A percentile compares a stretch with the other conserved stretches of the same genome.
These are phyloP conservation scores for Clitarchus hookeri DNA, from an alignment of 2,888 invertebrate genomes.

Conservation along the genomic window DNA sequence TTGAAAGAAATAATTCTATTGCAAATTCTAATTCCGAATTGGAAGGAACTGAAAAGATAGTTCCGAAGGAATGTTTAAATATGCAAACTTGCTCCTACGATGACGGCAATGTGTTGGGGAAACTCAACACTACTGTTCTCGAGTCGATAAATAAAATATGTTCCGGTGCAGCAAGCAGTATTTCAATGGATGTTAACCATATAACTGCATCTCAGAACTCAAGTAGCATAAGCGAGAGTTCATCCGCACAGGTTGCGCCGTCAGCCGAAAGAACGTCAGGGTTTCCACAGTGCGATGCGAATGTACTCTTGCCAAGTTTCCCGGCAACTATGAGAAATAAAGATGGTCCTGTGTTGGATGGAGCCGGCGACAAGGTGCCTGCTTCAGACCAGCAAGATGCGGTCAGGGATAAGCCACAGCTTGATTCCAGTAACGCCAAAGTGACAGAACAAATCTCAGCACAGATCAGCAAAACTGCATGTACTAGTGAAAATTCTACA, in stretches of 20 bases:
- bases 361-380: background rate
- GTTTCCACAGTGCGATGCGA: background rate
- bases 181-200: background rate
- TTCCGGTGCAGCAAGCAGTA: background rate
- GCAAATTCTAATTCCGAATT: background rate
- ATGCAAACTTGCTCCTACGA: background rate
- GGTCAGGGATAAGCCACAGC: background rate
- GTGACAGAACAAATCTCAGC: conserved; percentile 34
- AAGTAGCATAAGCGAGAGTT: background rate
- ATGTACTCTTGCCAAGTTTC: background rate
- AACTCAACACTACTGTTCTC: too few species aligned
- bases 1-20: background rate
- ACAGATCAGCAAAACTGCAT: background rate
- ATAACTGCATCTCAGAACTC: background rate
- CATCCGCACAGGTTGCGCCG: background rate
- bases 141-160: background rate
- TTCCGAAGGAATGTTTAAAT: background rate
- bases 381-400: background rate
- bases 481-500: background rate
- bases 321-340: background rate
- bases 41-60: background rate
- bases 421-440: background rate
- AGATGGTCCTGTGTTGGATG: background rate
- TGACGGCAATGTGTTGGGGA: too few species aligned
- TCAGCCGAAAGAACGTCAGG: background rate